Evolutionary conservation across 2,113 vertebrate species (phyloP), one percentile per base, ranked within the genome.

Genomic region (Seriola dumerili): DNA sequence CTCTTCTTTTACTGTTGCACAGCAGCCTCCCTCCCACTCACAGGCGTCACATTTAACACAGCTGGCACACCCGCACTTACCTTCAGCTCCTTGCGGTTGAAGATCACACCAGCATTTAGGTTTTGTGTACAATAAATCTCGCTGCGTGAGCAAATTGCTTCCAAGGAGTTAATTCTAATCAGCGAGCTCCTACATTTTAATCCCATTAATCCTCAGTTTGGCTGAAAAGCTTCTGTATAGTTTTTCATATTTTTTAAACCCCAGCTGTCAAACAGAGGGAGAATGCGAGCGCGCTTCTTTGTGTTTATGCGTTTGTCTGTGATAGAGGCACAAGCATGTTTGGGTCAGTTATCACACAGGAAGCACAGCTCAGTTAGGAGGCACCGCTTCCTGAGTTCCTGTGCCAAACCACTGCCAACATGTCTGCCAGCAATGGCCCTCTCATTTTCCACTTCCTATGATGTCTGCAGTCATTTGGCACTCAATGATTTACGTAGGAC

Each of bases 301-400:
- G 85, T 73, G 23, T 72, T 61, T 54, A 36, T 82, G 44, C 78
- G 74, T 46, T 50, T 21, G 58, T 59, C 76, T 58, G 81, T 57
- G 36, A 81, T 25, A 48, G 78, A 89, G 48, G 58, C 80, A 54
- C 79, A 80, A 54, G 29, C 79, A 76, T 90, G 88, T 90, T 83
- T 78, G 75, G 83, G 89, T 91, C 88, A 85, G 85, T 93, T 95
- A 95, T 95, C 94, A 93, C 76, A 88, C 92, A 95, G 94, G 94
- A 94, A 94, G 90, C 94, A 94, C 89, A 83, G 90, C 91, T 88
- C 90, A 88, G 91, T 90, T 87, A 91, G 87, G 86, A 91, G 91
- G 90, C 87, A 78, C 87, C 82, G 40, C 85, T 93, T 94, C 93
- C 92, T 93, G 91, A 88, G 73, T 89, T 89, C 58, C 65, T 58